Conservation (phyloP, 2,113 vertebrate species). For the Gobius niger region DNA sequence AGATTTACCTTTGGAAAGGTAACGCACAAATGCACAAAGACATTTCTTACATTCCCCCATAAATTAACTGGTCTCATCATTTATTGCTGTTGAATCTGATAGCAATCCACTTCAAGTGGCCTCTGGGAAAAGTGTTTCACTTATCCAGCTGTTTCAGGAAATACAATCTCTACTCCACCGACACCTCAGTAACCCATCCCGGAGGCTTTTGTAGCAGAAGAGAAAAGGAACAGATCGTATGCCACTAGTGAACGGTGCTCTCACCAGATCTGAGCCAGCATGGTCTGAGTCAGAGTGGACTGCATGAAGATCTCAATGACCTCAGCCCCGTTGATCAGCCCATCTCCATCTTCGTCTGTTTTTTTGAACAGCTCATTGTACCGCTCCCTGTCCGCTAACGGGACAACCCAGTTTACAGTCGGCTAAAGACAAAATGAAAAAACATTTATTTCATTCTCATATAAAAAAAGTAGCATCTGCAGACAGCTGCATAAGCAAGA, state of each 20-base stretch:
- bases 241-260: slow-evolving; percentile 23
- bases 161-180: not conserved
- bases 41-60: too few species aligned
- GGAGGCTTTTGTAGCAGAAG: not conserved
- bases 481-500: too few species aligned
- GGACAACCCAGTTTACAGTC: slow-evolving; percentile 86
- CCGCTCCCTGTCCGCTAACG: slow-evolving; percentile 81
- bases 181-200: not conserved
- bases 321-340: slow-evolving; percentile 89
- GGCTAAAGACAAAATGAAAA: slow-evolving; percentile 66
- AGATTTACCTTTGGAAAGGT: too few species aligned
- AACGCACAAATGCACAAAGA: too few species aligned
- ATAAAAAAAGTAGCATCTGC: not conserved
- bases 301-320: slow-evolving; percentile 98
- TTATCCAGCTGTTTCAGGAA: not conserved
- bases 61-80: too few species aligned
- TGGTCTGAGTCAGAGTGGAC: slow-evolving; percentile 88
- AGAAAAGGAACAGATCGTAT: not conserved
- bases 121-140: not conserved
- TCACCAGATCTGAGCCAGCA: slow-evolving; percentile 97
- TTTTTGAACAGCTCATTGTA: slow-evolving; percentile 93
- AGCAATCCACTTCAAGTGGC: too few species aligned
- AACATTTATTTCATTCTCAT: not conserved
- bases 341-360: slow-evolving; percentile 87
- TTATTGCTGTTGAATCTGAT: too few species aligned